These are phyloP conservation scores for Eulimnadia texana DNA, from an alignment of 1,140 invertebrate genomes.

Conservation along the genomic window DNA sequence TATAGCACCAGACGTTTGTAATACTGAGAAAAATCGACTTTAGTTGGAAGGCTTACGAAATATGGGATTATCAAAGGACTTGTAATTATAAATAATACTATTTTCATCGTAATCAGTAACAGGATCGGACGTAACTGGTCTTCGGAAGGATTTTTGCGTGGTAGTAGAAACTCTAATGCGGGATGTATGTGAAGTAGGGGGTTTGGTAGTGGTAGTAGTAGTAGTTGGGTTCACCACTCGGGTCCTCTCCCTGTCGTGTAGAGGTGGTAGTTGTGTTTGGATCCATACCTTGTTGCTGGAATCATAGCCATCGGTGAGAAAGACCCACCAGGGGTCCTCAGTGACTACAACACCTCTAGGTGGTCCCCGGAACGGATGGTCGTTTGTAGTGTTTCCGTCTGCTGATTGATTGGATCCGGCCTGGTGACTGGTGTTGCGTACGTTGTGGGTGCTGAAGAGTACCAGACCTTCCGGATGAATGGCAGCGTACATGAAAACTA, in stretches of 20 bases:
- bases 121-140: not conserved
- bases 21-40: no score
- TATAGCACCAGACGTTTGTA: no score
- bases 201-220: not conserved
- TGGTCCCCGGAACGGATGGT: not conserved
- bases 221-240: conserved; percentile 6
- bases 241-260: not conserved
- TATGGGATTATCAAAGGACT: not conserved
- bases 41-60: not conserved
- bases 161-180: not conserved
- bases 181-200: not conserved
- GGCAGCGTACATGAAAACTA: conserved; percentile 39
- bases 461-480: conserved; percentile 29
- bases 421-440: conserved; percentile 5
- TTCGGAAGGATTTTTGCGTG: not conserved
- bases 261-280: not conserved
- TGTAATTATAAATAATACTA: conserved; percentile 3
- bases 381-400: not conserved
- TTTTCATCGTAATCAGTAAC: conserved; percentile 5
- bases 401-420: no score
- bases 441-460: conserved; percentile 16
- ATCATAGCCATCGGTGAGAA: not conserved
- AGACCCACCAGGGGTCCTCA: not conserved
- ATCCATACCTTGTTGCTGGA: not conserved
- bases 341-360: not conserved